phyloP scores from a whole-genome alignment of 2,113 vertebrate species.

The Alligator mississippiensis region DNA sequence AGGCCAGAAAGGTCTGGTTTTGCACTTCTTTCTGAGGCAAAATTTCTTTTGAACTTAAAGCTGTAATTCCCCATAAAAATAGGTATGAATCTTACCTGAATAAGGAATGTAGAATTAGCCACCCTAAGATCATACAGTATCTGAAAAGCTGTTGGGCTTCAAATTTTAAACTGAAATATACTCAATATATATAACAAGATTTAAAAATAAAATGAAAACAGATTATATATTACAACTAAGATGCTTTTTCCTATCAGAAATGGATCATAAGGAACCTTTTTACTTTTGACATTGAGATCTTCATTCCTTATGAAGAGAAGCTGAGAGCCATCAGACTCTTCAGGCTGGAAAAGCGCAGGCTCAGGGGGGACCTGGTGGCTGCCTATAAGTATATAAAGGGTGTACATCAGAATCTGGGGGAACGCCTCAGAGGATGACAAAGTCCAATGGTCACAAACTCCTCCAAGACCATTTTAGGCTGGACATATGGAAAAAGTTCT shows the following conservation, averaged over 20 bases:
- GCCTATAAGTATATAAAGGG: too few relatives aligned
- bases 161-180: not conserved
- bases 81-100: not conserved
- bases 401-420: too few relatives aligned
- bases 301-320: slow-evolving; percentile 1
- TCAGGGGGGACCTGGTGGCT: too few relatives aligned
- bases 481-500: too few relatives aligned
- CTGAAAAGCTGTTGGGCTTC: not conserved
- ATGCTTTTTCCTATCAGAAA: not conserved
- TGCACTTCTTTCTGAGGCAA: not conserved
- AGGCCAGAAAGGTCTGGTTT: not conserved
- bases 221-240: not conserved
- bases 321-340: not conserved
- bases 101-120: not conserved
- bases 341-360: too few relatives aligned
- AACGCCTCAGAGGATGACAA: too few relatives aligned
- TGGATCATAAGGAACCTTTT: not conserved
- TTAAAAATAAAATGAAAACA: not conserved
- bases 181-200: not conserved
- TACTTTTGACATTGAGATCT: not conserved
- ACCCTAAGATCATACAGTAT: not conserved
- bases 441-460: too few relatives aligned
- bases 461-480: too few relatives aligned
- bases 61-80: not conserved
- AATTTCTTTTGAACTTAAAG: not conserved